Conservation (phyloP, 2,797 vertebrate genomes). For the Austrolebias charrua region DNA sequence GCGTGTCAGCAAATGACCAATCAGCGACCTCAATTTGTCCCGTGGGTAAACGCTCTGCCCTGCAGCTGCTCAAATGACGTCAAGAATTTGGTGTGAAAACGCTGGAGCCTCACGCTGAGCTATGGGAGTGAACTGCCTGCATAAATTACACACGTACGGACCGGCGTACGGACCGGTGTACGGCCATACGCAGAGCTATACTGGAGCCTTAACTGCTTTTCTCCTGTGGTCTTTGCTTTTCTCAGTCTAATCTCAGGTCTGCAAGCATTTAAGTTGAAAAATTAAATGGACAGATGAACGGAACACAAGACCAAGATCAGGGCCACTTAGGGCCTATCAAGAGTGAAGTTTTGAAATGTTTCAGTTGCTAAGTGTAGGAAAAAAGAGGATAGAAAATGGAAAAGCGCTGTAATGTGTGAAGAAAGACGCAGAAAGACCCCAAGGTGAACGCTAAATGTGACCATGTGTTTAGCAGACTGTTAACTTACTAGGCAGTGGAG, state of each 20-base stretch:
- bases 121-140: no score
- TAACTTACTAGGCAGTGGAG: no score
- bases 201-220: no score
- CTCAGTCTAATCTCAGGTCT: constrained; percentile 36
- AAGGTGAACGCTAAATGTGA: constrained; percentile 70
- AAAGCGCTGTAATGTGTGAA: constrained; percentile 19
- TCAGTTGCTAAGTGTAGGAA: constrained; percentile 32
- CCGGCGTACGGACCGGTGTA: no score
- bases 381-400: constrained; percentile 12
- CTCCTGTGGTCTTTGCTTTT: constrained; percentile 6
- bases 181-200: no score
- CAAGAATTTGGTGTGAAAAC: no score
- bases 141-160: no score
- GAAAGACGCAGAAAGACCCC: constrained; percentile 44
- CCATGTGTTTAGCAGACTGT: constrained; percentile 66
- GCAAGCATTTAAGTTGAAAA: constrained; percentile 58
- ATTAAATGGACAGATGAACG: constrained; percentile 58
- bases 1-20: no score
- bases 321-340: constrained; percentile 56
- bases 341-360: constrained; percentile 40
- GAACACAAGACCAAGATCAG: constrained; percentile 56
- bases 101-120: no score
- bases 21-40: no score
- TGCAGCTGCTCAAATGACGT: no score
- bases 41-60: no score